These are phyloP conservation scores for Pemphredon lugubris DNA, from an alignment of 2,888 invertebrate genomes.

Conservation along the genomic window DNA sequence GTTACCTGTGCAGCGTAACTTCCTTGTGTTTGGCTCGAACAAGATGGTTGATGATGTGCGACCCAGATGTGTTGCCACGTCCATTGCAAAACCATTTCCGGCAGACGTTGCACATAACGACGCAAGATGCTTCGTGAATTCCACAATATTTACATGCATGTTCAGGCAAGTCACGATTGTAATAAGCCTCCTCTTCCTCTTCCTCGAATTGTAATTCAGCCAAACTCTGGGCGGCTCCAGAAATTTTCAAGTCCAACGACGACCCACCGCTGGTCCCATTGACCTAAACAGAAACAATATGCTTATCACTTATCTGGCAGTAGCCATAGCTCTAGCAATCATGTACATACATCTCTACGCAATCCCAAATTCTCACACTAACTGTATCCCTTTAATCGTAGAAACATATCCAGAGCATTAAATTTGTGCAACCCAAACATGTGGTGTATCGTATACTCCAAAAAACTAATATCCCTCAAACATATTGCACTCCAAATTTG, in stretches of 20 bases:
- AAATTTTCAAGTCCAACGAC: conserved; percentile 84
- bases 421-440: too few species aligned
- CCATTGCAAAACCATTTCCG: conserved; percentile 99
- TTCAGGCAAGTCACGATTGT: conserved; percentile 93
- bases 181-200: conserved; percentile 95
- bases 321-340: too few species aligned
- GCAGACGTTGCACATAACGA: conserved; percentile 99
- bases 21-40: conserved; percentile 99
- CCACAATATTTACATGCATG: conserved; percentile 99
- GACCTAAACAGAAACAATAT: conserved; percentile 81
- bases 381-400: too few species aligned
- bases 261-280: conserved; percentile 86
- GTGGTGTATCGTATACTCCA: too few species aligned
- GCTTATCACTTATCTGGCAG: too few species aligned
- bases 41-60: conserved; percentile 99
- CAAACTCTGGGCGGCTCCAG: conserved; percentile 87
- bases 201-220: conserved; percentile 97
- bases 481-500: too few species aligned
- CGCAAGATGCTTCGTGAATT: conserved; percentile 97
- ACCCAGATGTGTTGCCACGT: conserved; percentile 97
- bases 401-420: too few species aligned
- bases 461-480: too few species aligned
- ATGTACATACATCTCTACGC: too few species aligned
- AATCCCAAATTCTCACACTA: too few species aligned
- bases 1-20: conserved; percentile 94